A percentile compares a stretch with the other conserved stretches of the same genome.
Conservation (phyloP, 2,113 vertebrate genomes). For the Gymnorhina tibicen region DNA sequence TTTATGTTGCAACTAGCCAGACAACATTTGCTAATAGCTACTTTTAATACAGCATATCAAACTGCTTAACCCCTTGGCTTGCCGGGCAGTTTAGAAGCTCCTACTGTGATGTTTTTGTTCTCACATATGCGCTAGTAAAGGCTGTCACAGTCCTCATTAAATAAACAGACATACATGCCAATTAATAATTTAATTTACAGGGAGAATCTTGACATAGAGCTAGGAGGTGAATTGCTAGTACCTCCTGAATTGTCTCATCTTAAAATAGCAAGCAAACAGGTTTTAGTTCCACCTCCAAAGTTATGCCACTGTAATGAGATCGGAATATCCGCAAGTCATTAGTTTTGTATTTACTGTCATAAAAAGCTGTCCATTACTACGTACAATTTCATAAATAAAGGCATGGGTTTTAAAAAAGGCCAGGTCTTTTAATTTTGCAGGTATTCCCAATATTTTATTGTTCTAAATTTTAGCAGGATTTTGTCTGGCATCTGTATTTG, state of each 20-base stretch:
- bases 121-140: constrained; percentile 69
- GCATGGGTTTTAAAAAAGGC: not conserved
- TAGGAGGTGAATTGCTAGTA: constrained; percentile 56
- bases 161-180: constrained; percentile 71
- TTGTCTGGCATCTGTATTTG: not conserved
- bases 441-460: not conserved
- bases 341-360: not conserved
- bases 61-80: constrained; percentile 65
- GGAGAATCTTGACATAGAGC: constrained; percentile 63
- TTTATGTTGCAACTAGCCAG: constrained; percentile 57
- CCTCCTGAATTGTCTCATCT: constrained; percentile 36
- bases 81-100: constrained; percentile 60
- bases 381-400: not conserved
- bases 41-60: constrained; percentile 58
- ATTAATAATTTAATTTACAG: constrained; percentile 78
- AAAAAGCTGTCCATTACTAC: not conserved
- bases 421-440: not conserved
- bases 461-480: not conserved
- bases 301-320: constrained; percentile 22
- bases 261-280: constrained; percentile 26
- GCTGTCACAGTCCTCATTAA: constrained; percentile 71
- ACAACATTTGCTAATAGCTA: constrained; percentile 64
- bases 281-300: constrained; percentile 17
- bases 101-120: constrained; percentile 74
- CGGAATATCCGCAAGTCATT: not conserved